These are phyloP conservation scores for Caiman crocodilus DNA, from an alignment of 2,797 vertebrate species.

Conservation along the genomic window DNA sequence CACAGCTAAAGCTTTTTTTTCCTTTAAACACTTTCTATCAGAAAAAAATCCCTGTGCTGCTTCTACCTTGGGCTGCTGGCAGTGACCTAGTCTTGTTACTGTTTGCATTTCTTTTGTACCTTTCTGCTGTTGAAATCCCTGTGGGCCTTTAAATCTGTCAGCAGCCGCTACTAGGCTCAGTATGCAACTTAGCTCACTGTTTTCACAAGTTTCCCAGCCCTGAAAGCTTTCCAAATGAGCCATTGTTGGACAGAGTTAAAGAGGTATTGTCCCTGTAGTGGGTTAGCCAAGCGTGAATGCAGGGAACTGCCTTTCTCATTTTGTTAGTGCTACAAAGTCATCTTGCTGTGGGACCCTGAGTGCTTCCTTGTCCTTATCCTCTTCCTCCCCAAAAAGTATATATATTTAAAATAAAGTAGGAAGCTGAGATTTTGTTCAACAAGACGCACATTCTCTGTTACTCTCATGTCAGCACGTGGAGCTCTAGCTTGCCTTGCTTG, in stretches of 20 bases:
- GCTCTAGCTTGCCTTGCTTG: neutral
- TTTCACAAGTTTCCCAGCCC: constrained; percentile 72
- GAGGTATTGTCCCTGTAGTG: constrained; percentile 62
- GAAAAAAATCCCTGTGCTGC: constrained; percentile 27
- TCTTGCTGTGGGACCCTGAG: constrained; percentile 32
- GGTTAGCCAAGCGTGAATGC: constrained; percentile 31
- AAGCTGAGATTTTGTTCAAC: neutral
- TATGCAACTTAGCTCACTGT: constrained; percentile 75
- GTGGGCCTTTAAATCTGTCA: constrained; percentile 75
- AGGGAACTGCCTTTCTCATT: constrained; percentile 25
- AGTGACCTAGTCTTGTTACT: constrained; percentile 69
- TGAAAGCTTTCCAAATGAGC: constrained; percentile 73
- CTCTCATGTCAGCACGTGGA: neutral
- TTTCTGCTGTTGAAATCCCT: constrained; percentile 73
- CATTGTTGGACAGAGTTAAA: constrained; percentile 73
- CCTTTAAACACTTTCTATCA: constrained; percentile 29
- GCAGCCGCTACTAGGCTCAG: constrained; percentile 74
- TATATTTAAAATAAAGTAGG: neutral
- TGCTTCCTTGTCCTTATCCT: constrained; percentile 32
- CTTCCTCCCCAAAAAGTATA: neutral
- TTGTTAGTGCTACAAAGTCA: constrained; percentile 30
- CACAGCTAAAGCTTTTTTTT: constrained; percentile 7
- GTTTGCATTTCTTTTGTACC: constrained; percentile 77
- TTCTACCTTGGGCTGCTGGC: constrained; percentile 69
- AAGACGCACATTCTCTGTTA: neutral